phyloP scores from a whole-genome alignment of 2,797 vertebrate species.

The Phalanger gymnotis region DNA sequence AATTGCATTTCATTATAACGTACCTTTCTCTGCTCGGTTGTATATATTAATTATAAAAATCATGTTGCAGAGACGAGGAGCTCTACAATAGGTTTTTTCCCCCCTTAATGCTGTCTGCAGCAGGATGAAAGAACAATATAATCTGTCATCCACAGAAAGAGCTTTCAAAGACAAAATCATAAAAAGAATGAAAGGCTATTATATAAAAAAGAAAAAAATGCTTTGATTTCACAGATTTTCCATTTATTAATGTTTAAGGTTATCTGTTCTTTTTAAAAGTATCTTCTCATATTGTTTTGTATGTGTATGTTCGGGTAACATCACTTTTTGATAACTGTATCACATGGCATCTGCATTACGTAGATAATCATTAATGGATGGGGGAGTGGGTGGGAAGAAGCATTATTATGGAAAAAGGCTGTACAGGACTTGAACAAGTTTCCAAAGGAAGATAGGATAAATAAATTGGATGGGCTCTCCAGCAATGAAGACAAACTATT shows the following conservation, averaged over 20 bases:
- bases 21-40: slow-evolving; percentile 89
- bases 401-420: slow-evolving; percentile 50
- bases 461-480: not conserved
- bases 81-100: slow-evolving; percentile 84
- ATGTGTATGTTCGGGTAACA: slow-evolving; percentile 78
- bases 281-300: slow-evolving; percentile 84
- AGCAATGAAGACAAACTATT: not conserved
- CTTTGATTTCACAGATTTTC: slow-evolving; percentile 87
- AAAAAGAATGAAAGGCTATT: slow-evolving; percentile 91
- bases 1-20: slow-evolving; percentile 91
- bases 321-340: slow-evolving; percentile 85
- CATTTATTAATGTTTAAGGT: slow-evolving; percentile 88
- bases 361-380: slow-evolving; percentile 66
- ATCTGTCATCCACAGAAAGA: slow-evolving; percentile 88
- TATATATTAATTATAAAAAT: slow-evolving; percentile 93
- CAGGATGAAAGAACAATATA: slow-evolving; percentile 89
- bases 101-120: slow-evolving; percentile 88
- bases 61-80: slow-evolving; percentile 85
- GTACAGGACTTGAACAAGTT: slow-evolving; percentile 29
- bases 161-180: slow-evolving; percentile 91
- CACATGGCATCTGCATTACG: slow-evolving; percentile 75
- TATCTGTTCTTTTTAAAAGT: slow-evolving; percentile 84
- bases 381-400: slow-evolving; percentile 45
- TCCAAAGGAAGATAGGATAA: not conserved
- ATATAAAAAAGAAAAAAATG: slow-evolving; percentile 86